Evolutionary conservation across 2,888 invertebrate species (phyloP), one percentile per base, ranked within the genome.

Genomic region (Harmothoe impar): DNA sequence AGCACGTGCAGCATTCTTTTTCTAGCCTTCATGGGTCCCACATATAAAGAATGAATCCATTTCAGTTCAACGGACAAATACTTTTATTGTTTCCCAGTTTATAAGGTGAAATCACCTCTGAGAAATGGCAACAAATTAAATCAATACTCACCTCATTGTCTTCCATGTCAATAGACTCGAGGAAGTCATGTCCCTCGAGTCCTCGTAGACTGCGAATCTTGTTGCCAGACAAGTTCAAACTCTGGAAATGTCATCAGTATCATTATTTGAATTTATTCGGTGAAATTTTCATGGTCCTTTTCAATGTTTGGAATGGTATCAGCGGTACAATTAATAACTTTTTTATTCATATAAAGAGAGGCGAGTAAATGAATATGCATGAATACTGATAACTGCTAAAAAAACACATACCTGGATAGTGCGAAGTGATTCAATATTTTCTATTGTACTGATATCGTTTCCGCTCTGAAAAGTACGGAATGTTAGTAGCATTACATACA

Each of bases 121-220:
- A 43, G 10, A 43, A 3, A 43, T 43, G 3, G 5, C 3, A 3
- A 43, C 10, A 43, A 43, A 43, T 10, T 3, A 43, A 3, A 43
- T 3, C 3, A 3, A 10, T 43, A 10, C 88, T 20, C 91, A 96
- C 95, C 94, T 95, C 95, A 94, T 96, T 96, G 89, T 94, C 94
- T 89, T 95, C 95, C 43, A 96, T 90, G 90, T 95, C 94, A 17
- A 96, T 92, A 56, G 91, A 91, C 90, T 95, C 95, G 86, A 96
- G 91, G 43, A 95, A 91, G 25, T 94, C 93, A 91, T 95, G 95
- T 29, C 93, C 93, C 88, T 95, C 93, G 68, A 96, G 91, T 10
- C 96, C 96, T 81, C 93, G 92, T 90, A 96, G 91, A 91, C 95
- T 95, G 43, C 95, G 91, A 23, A 96, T 94, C 72, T 94, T 93